phyloP scores from a whole-genome alignment of 2,113 vertebrate genomes.

The Salvelinus namaycush region DNA sequence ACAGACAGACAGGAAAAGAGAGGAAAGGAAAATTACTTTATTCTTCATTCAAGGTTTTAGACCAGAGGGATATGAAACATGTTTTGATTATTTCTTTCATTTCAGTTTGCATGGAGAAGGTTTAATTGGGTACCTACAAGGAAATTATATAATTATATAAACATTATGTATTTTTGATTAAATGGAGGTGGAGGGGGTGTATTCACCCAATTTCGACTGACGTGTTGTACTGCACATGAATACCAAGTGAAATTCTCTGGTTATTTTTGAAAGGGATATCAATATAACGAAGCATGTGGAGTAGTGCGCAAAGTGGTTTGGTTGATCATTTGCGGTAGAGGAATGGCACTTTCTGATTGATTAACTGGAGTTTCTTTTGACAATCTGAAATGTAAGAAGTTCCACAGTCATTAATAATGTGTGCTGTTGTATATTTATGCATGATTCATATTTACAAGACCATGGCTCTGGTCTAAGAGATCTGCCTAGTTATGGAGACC shows the following conservation, averaged over 20 bases:
- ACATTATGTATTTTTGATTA: conserved; percentile 38
- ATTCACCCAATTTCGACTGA: conserved; percentile 42
- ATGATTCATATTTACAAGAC: background rate
- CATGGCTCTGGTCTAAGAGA: background rate
- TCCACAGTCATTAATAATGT: too few relatives aligned
- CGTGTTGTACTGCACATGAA: conserved; percentile 47
- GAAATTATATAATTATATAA: conserved; percentile 23
- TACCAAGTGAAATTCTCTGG: conserved; percentile 51
- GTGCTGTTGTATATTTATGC: too few relatives aligned
- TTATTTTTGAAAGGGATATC: conserved; percentile 49
- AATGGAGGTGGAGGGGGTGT: conserved; percentile 27
- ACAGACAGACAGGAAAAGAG: background rate
- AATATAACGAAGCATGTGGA: conserved; percentile 48
- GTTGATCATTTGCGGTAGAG: conserved; percentile 6
- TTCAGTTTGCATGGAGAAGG: conserved; percentile 25
- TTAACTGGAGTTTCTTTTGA: conserved; percentile 25
- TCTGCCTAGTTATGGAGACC: background rate
- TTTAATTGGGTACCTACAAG: conserved; percentile 48
- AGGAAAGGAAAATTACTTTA: conserved; percentile 9
- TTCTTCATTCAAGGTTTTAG: conserved; percentile 25
- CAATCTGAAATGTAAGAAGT: background rate
- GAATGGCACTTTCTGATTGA: background rate
- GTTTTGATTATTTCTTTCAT: conserved; percentile 44
- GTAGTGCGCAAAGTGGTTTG: conserved; percentile 42
- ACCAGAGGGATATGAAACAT: conserved; percentile 23